phyloP scores from a whole-genome alignment of 1,140 invertebrate genomes.

The Danaus plexippus region DNA sequence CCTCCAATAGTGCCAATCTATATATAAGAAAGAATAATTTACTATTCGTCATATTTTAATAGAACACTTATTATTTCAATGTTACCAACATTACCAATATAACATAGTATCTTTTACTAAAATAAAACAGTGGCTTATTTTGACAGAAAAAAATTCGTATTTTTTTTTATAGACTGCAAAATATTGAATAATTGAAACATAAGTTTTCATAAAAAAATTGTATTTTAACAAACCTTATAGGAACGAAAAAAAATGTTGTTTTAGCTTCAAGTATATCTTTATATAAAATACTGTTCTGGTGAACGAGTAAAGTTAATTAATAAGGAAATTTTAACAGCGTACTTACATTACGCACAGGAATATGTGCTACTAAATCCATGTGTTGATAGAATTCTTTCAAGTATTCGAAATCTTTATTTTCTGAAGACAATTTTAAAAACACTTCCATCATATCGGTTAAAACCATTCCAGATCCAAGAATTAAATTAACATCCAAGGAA shows the following conservation, averaged over 20 bases:
- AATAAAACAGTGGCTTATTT: too few species aligned
- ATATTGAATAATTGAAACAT: too few species aligned
- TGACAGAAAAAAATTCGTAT: too few species aligned
- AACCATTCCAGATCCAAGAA: constrained; percentile 77
- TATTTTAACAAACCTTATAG: too few species aligned
- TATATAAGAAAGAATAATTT: constrained; percentile 26
- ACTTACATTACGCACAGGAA: constrained; percentile 78
- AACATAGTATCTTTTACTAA: too few species aligned
- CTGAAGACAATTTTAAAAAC: constrained; percentile 72
- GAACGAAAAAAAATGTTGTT: too few species aligned
- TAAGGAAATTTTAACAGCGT: constrained; percentile 2
- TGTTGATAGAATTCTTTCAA: constrained; percentile 65
- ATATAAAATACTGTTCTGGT: neutral
- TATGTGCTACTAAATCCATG: constrained; percentile 80
- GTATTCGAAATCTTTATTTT: constrained; percentile 64
- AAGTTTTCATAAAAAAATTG: too few species aligned
- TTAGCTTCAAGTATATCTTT: too few species aligned
- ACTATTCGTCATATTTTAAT: too few species aligned
- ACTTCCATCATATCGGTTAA: constrained; percentile 77
- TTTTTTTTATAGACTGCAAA: too few species aligned
- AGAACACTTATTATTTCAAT: too few species aligned
- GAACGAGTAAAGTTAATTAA: neutral
- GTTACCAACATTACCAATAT: too few species aligned
- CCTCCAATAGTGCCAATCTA: constrained; percentile 84
- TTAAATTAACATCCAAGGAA: constrained; percentile 67